Percentiles rank a stretch among this genome's conserved stretches.
phyloP scores from a whole-genome alignment of 1,140 invertebrate species.

The Bombus impatiens region DNA sequence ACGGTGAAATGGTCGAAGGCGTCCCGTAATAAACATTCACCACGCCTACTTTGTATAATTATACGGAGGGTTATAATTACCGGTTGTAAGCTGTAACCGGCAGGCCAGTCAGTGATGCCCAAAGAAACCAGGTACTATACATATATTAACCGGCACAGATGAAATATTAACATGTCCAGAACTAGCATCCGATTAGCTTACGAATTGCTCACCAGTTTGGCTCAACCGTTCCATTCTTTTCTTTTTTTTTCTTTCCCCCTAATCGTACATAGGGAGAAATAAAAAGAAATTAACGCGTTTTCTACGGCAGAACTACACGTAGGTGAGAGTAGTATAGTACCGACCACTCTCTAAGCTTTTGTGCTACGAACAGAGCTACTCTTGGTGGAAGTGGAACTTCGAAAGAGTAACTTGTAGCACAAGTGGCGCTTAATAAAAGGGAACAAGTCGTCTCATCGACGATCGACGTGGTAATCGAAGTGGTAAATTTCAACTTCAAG shows the following conservation, averaged over 20 bases:
- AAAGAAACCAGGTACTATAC: constrained; percentile 34
- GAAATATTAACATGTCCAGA: constrained; percentile 53
- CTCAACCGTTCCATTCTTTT: background rate
- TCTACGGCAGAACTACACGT: no score
- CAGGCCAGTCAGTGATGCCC: constrained; percentile 36
- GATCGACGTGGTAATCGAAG: no score
- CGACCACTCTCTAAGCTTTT: no score
- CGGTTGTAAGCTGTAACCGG: constrained; percentile 54
- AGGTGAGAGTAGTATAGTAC: no score
- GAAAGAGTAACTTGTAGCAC: no score
- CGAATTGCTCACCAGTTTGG: background rate
- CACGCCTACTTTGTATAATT: constrained; percentile 69
- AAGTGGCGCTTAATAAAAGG: no score
- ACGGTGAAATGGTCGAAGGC: constrained; percentile 45
- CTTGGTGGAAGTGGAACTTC: no score
- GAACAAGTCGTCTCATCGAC: no score
- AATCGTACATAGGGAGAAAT: background rate
- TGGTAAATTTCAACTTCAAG: no score
- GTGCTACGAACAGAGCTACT: no score
- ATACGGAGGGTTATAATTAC: constrained; percentile 66
- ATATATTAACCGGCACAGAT: constrained; percentile 41
- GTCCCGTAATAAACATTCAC: constrained; percentile 61
- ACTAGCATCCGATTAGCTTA: constrained; percentile 47
- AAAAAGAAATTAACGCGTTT: background rate
- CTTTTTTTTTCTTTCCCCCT: background rate